A percentile compares a stretch with the other conserved stretches of the same genome.
Evolutionary conservation across 2,113 vertebrate species (phyloP).

Genomic region (Anguilla japonica): DNA sequence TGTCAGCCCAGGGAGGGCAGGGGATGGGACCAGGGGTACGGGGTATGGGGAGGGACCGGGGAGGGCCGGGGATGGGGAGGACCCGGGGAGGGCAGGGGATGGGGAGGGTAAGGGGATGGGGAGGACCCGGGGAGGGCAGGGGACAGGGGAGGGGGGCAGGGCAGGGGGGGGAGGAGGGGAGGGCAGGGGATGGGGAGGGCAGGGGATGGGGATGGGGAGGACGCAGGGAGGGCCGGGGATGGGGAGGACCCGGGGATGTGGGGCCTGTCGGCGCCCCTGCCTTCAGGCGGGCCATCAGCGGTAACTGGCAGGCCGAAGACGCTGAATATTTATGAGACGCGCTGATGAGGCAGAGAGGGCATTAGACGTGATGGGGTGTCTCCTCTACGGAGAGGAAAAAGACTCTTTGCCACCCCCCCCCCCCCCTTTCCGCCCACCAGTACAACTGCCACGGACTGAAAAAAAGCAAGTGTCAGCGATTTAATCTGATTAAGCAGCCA

Average conservation of each 20-base stretch:
- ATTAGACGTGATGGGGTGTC: conserved; percentile 59
- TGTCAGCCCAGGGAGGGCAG: conserved; percentile 21
- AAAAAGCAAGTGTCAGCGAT: conserved; percentile 28
- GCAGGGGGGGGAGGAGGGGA: too few species aligned
- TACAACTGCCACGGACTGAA: background rate
- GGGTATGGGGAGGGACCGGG: too few species aligned
- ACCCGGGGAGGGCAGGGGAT: too few species aligned
- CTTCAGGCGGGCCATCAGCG: conserved; percentile 55
- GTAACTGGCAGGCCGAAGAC: conserved; percentile 48
- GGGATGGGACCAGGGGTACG: conserved; percentile 27
- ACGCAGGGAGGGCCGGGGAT: background rate
- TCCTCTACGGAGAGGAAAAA: conserved; percentile 31
- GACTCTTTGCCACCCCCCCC: background rate
- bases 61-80: too few species aligned
- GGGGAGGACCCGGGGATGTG: conserved; percentile 39
- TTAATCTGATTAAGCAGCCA: conserved; percentile 13
- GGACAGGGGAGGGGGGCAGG: too few species aligned
- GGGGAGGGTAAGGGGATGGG: too few species aligned
- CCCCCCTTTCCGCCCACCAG: background rate
- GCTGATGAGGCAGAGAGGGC: conserved; percentile 49
- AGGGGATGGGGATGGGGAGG: background rate
- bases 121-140: too few species aligned
- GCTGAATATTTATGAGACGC: conserved; percentile 70
- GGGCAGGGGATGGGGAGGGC: too few species aligned
- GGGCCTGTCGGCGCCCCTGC: conserved; percentile 57